Conservation (phyloP, 2,888 invertebrate genomes). For the Pristionchus entomophagus region DNA sequence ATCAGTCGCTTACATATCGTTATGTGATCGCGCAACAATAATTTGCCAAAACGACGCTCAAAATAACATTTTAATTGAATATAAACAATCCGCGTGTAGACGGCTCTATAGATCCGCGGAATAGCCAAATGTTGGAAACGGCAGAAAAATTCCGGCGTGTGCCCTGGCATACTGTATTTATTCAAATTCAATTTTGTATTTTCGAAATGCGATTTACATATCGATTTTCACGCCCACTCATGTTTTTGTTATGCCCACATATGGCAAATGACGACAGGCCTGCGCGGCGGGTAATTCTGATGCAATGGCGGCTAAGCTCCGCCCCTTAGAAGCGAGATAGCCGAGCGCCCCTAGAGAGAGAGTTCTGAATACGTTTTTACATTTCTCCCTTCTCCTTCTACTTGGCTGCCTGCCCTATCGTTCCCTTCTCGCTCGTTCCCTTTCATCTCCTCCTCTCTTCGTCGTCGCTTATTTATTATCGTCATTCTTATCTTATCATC, state of each 20-base stretch:
- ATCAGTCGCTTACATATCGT: too few species aligned
- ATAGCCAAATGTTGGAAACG: too few species aligned
- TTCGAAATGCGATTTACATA: neutral
- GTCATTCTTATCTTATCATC: neutral
- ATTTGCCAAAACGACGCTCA: too few species aligned
- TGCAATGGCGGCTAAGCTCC: constrained; percentile 36
- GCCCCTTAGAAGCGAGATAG: neutral
- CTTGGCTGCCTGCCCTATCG: neutral
- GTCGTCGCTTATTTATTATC: too few species aligned
- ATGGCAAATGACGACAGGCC: neutral
- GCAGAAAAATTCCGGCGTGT: too few species aligned
- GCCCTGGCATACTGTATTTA: constrained; percentile 29
- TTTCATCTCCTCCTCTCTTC: constrained; percentile 23
- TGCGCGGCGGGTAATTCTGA: constrained; percentile 28
- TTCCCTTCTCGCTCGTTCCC: neutral
- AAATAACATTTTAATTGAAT: too few species aligned
- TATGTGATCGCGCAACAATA: too few species aligned
- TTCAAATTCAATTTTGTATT: constrained; percentile 21
- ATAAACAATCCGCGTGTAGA: too few species aligned
- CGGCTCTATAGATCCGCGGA: too few species aligned
- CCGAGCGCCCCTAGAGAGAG: neutral
- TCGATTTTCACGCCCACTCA: neutral
- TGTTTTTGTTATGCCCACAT: neutral
- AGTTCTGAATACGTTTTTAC: constrained; percentile 17
- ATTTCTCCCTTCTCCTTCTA: neutral